Evolutionary conservation across 2,797 vertebrate genomes (phyloP).

Genomic region (Hydrophis major): DNA sequence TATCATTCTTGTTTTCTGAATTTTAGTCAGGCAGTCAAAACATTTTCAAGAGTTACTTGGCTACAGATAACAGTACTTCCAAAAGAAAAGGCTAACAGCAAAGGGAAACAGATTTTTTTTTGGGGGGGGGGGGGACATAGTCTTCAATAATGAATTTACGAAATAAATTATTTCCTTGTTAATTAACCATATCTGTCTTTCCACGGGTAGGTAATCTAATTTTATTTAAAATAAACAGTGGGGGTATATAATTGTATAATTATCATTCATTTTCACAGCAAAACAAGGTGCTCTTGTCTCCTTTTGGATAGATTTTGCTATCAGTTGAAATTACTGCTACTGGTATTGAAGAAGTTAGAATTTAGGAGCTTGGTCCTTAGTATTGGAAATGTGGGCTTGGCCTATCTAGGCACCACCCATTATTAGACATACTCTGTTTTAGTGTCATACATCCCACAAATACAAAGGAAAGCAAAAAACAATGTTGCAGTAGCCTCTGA

Average conservation of each 20-base stretch:
- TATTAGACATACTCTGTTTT: neutral
- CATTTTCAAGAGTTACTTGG: neutral
- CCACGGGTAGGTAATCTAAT: neutral
- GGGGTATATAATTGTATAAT: neutral
- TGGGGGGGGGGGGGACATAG: neutral
- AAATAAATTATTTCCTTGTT: neutral
- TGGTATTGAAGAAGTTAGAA: neutral
- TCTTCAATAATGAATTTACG: neutral
- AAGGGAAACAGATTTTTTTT: neutral
- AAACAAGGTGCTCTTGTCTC: neutral
- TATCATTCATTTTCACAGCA: neutral
- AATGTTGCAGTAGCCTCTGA: neutral
- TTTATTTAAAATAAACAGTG: neutral
- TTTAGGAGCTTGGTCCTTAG: too few species aligned
- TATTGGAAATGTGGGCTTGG: neutral
- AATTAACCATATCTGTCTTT: neutral
- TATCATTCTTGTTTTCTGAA: neutral
- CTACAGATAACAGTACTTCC: neutral
- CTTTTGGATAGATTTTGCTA: neutral
- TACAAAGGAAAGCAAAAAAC: neutral
- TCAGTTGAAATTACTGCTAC: neutral
- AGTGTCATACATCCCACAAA: neutral
- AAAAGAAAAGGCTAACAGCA: neutral
- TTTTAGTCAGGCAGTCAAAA: neutral
- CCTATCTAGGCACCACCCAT: neutral